phyloP scores from a whole-genome alignment of 2,888 invertebrate genomes.

The Eristalis pertinax region DNA sequence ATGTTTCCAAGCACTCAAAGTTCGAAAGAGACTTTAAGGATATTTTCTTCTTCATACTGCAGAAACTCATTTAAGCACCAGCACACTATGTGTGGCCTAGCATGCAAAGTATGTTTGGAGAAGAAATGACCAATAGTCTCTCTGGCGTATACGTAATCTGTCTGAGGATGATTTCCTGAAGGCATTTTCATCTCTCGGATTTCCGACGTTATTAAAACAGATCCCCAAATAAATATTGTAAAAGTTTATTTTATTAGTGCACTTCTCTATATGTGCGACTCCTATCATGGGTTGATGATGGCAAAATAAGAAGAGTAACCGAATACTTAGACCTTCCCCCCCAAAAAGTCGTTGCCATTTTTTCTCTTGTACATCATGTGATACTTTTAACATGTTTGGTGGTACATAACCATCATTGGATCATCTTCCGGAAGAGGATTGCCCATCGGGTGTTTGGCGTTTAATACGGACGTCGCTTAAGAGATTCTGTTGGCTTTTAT shows the following conservation, averaged over 20 bases:
- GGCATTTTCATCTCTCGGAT: slow-evolving; percentile 62
- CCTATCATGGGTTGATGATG: neutral
- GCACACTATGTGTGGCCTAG: neutral
- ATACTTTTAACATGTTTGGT: slow-evolving; percentile 39
- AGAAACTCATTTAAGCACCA: slow-evolving; percentile 24
- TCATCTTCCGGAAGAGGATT: slow-evolving; percentile 39
- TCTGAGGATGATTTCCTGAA: slow-evolving; percentile 55
- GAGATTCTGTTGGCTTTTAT: slow-evolving; percentile 8
- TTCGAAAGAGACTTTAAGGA: slow-evolving; percentile 35
- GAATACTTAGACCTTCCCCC: neutral
- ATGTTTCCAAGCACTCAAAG: slow-evolving; percentile 24
- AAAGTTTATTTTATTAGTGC: slow-evolving; percentile 65
- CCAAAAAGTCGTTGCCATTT: neutral
- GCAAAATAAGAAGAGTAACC: neutral
- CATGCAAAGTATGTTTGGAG: slow-evolving; percentile 8
- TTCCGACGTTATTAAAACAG: slow-evolving; percentile 69
- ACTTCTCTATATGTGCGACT: slow-evolving; percentile 8
- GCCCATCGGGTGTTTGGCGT: slow-evolving; percentile 45
- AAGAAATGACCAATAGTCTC: slow-evolving; percentile 51
- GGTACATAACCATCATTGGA: slow-evolving; percentile 44
- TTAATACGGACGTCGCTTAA: slow-evolving; percentile 22
- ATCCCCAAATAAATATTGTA: slow-evolving; percentile 62
- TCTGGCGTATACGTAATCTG: slow-evolving; percentile 56
- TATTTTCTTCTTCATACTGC: neutral
- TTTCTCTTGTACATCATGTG: slow-evolving; percentile 11